Percentiles rank a stretch among this genome's conserved stretches.
Evolutionary conservation across 2,888 invertebrate species (phyloP).

Genomic region (Hanleya hanleyi): DNA sequence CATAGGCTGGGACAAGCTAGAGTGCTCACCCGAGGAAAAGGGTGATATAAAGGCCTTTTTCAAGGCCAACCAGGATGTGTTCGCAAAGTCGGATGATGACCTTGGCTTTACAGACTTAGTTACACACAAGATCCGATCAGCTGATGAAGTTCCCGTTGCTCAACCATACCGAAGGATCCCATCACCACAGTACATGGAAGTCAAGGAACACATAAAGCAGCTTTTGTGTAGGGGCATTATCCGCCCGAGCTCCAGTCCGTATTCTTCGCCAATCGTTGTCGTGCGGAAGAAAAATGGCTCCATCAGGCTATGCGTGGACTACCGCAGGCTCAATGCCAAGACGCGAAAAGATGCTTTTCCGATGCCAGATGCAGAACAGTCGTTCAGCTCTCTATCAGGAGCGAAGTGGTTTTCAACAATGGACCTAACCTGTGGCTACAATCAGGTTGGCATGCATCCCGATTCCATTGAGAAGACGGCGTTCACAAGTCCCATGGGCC

Average conservation of each 20-base stretch:
- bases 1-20: no score
- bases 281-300: constrained; percentile 36
- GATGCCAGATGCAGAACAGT: constrained; percentile 27
- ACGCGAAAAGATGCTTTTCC: constrained; percentile 25
- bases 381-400: constrained; percentile 30
- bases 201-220: constrained; percentile 18
- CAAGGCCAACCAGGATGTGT: constrained; percentile 3
- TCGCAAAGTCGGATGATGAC: constrained; percentile 9
- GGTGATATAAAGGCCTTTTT: no score
- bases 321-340: constrained; percentile 33
- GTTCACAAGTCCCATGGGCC: background rate
- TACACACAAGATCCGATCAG: background rate
- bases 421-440: constrained; percentile 32
- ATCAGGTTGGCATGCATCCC: constrained; percentile 26
- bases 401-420: constrained; percentile 37
- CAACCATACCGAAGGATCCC: no score
- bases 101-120: no score
- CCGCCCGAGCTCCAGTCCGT: constrained; percentile 31
- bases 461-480: constrained; percentile 27
- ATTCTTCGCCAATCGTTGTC: constrained; percentile 37
- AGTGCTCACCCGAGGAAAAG: no score
- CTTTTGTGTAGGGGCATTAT: constrained; percentile 31
- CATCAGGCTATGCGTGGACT: constrained; percentile 31
- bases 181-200: no score
- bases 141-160: constrained; percentile 12